phyloP scores from a whole-genome alignment of 2,888 invertebrate species.

The Agrilus cyanescens region DNA sequence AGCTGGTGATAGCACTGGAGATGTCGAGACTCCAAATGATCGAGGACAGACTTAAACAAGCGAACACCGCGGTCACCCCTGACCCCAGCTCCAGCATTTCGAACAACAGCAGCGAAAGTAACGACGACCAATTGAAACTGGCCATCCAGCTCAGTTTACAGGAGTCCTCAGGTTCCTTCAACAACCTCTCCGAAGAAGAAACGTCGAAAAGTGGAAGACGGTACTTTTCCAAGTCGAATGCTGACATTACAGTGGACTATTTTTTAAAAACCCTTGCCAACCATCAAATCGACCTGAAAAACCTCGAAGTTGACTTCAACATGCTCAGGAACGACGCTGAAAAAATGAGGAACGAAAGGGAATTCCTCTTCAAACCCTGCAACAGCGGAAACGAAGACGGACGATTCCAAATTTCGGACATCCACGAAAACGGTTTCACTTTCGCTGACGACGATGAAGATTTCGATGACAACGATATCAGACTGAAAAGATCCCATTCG shows the following conservation, averaged over 20 bases:
- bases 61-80: conserved; percentile 20
- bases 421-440: conserved; percentile 38
- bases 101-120: conserved; percentile 31
- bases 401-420: conserved; percentile 41
- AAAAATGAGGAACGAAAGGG: conserved; percentile 22
- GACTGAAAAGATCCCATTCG: conserved; percentile 38
- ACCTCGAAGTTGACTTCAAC: conserved; percentile 27
- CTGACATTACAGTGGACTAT: conserved; percentile 42
- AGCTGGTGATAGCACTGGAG: conserved; percentile 51
- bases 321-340: conserved; percentile 27
- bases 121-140: conserved; percentile 38
- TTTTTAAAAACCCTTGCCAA: conserved; percentile 40
- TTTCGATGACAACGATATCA: conserved; percentile 30
- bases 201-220: conserved; percentile 11
- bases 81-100: conserved; percentile 33
- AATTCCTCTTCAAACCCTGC: conserved; percentile 32
- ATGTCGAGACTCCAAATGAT: conserved; percentile 57
- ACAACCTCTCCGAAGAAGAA: conserved; percentile 17
- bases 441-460: conserved; percentile 32
- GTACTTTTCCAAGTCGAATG: conserved; percentile 33
- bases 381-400: conserved; percentile 38
- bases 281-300: conserved; percentile 35
- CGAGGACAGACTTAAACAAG: conserved; percentile 44
- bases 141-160: conserved; percentile 43
- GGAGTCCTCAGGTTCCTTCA: conserved; percentile 27